Evolutionary conservation across 2,797 vertebrate genomes (phyloP), one percentile per base, ranked within the genome.

Genomic region (Cichlasoma orientale): DNA sequence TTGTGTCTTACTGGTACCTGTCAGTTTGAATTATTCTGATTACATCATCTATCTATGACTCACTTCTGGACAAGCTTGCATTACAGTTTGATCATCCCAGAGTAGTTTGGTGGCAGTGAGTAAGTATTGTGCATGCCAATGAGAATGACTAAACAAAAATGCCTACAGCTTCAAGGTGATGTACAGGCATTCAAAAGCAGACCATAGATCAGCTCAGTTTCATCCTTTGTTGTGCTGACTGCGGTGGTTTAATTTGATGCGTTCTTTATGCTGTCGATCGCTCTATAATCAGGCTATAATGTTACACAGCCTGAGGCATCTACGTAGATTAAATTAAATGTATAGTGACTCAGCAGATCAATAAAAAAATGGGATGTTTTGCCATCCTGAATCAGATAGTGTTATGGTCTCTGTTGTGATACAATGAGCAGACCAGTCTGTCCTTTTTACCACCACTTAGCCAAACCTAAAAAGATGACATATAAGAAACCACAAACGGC

Each of bases 121-220:
- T 89, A 79, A 77, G 71, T 52, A 13, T 36, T 75, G 55, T 77
- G 68, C 50, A 38, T 82, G 68, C 54, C 38, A 66, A 23, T 27
- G 21, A 82, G 5, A 80, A 86, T 92, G 89, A 90, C 83, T 87
- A 56, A 82, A 91, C 88, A 83, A 87, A 89, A 89, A 72, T 8
- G 58, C 53, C 77, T 56, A 4, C 44, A 87, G 77, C 38, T 77
- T 72, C 56, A 82, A 75, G 68, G 56, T 80, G 80, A 82, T 66
- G 75, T 56, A 38, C 68, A 72, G 59, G 59, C 36, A 78, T 77
- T 78, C 10, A 79, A 9, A 29, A 71, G 58, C 63, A 84, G 50
- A 70, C 54, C 53, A 68, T 44, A 58, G 59, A 70, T 73, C 56
- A 57, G 73, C 70, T 56, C 38, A 29, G 1, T 82, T 56, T 74